Evolutionary conservation across 2,113 vertebrate species (phyloP).

Genomic region (Urocynchramus pylzowi): DNA sequence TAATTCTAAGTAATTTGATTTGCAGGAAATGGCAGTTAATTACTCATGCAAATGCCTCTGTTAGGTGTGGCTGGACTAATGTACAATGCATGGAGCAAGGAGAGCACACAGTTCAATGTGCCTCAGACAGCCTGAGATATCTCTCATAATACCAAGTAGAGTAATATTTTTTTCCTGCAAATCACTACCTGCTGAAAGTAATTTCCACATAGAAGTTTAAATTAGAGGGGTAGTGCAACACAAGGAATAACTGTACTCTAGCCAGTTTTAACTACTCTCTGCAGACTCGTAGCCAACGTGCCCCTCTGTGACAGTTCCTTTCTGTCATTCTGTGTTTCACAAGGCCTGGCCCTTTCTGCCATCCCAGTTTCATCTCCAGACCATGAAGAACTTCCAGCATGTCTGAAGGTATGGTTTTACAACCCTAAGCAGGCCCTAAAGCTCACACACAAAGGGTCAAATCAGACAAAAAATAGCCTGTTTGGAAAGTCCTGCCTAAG

Average conservation of each 20-base stretch:
- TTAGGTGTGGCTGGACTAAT: not conserved
- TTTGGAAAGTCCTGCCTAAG: not conserved
- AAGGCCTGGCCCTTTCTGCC: not conserved
- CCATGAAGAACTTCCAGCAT: not conserved
- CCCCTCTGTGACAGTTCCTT: not conserved
- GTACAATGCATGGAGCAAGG: not conserved
- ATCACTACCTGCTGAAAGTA: not conserved
- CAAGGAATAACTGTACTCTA: not conserved
- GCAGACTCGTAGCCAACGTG: not conserved
- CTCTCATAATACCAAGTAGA: not conserved
- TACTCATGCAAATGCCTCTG: conserved; percentile 27
- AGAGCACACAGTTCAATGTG: not conserved
- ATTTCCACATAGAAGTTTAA: not conserved
- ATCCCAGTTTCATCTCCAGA: not conserved
- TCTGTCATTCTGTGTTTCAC: not conserved
- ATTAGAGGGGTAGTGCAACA: not conserved
- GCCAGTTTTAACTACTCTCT: not conserved
- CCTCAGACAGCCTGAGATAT: not conserved
- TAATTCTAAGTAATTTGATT: conserved; percentile 49
- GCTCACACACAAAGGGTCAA: not conserved
- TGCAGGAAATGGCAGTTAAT: conserved; percentile 19
- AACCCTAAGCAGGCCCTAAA: not conserved
- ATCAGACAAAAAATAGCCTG: not conserved
- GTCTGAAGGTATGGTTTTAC: not conserved
- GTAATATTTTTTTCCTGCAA: not conserved